Base-by-base conservation (phyloP, 2,888 invertebrate genomes). In the Cotesia congregata region DNA sequence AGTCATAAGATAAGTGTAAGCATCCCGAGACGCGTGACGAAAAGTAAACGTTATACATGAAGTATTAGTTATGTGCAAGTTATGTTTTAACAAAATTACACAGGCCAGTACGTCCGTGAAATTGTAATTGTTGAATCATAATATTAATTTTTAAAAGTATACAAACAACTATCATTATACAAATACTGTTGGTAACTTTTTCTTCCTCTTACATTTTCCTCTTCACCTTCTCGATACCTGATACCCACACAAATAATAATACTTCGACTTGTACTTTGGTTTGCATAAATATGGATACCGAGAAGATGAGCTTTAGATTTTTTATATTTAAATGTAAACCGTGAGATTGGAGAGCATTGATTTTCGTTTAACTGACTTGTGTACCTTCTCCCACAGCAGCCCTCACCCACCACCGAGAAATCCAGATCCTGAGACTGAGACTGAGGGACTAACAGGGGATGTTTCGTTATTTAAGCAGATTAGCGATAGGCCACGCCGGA, bases 381-480 rank as follows among this genome's bases (percentile, higher is more conserved):
- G 71, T 62, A 39, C 38, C 59, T 72, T 72, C 15, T 62, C 62
- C 72, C 70, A 77, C 71, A 67, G 64, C 65, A 69, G 76, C 76
- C 77, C 75, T 30, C 30, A 30, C 30, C 30, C 30, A 30, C 30
- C 30, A 30, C 30, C 30, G 30, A 30, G 30, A 30, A 30, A 30
- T 30, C 30, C 30, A 30, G 30, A 30, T 30, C 30, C 30, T 30
- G 76, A 76, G 78, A 81, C 30, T 30, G 30, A 30, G 3, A 30
- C 30, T 30, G 3, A 30, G 30, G 30, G 50, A 50, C 50, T 50
- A 50, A 50, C 80, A 80, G 83, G 86, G 86, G 86, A 86, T 88
- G 88, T 88, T 88, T 88, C 88, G 87, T 89, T 89, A 88, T 89
- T 88, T 88, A 88, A 87, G 88, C 87, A 88, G 89, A 89, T 88